Percentiles rank a stretch among this genome's conserved stretches.
phyloP scores from a whole-genome alignment of 1,140 invertebrate species.

The Calliphora vicina region DNA sequence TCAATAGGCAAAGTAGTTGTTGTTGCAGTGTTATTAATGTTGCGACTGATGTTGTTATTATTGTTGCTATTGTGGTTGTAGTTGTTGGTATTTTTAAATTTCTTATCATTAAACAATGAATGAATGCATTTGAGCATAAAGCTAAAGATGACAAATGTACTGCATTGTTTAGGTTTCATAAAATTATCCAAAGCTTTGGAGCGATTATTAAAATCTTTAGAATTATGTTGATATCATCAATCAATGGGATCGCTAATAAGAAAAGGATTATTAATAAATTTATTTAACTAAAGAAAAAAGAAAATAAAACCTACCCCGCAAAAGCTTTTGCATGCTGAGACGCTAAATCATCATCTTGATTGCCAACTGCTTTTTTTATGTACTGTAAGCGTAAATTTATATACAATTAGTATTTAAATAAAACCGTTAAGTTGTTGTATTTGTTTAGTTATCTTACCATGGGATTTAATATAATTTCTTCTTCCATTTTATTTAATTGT shows the following conservation, averaged over 20 bases:
- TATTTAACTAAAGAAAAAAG: not conserved
- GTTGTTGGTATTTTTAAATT: slow-evolving; percentile 18
- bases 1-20: slow-evolving; percentile 41
- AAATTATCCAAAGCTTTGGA: slow-evolving; percentile 6
- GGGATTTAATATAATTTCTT: slow-evolving; percentile 91
- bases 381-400: slow-evolving; percentile 66
- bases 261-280: slow-evolving; percentile 25
- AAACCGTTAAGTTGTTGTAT: no score
- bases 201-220: not conserved
- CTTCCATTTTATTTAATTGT: slow-evolving; percentile 90
- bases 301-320: slow-evolving; percentile 49
- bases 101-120: slow-evolving; percentile 34
- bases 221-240: slow-evolving; percentile 47
- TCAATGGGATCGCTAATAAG: slow-evolving; percentile 57
- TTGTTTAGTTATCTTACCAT: slow-evolving; percentile 65
- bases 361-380: slow-evolving; percentile 76
- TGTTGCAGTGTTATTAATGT: not conserved
- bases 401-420: not conserved
- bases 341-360: slow-evolving; percentile 72
- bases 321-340: slow-evolving; percentile 67
- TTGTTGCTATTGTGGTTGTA: slow-evolving; percentile 26
- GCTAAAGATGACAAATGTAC: slow-evolving; percentile 35
- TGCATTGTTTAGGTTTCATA: slow-evolving; percentile 24
- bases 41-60: slow-evolving; percentile 37
- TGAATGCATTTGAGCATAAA: slow-evolving; percentile 38